phyloP scores from a whole-genome alignment of 2,797 vertebrate species.

The Alectoris magna region DNA sequence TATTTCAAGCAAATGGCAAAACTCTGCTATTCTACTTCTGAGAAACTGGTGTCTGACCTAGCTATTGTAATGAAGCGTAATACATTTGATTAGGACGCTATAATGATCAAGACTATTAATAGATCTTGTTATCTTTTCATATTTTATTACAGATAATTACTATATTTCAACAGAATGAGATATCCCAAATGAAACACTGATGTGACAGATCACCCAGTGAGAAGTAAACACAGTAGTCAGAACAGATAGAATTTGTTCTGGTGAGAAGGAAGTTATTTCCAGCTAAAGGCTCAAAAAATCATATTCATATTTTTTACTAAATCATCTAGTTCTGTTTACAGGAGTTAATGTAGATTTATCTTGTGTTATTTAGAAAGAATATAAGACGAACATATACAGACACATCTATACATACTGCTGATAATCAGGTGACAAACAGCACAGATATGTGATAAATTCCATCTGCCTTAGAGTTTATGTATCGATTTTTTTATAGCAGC shows the following conservation, averaged over 20 bases:
- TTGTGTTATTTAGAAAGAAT: neutral
- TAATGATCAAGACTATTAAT: slow-evolving; percentile 18
- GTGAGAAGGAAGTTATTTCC: neutral
- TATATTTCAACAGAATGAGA: neutral
- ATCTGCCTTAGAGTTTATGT: neutral
- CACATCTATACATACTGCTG: neutral
- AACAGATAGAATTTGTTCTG: neutral
- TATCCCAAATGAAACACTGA: neutral
- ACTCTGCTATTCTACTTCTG: neutral
- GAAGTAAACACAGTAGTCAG: neutral
- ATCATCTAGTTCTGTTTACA: neutral
- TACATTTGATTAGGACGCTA: neutral
- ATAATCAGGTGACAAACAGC: slow-evolving; percentile 42
- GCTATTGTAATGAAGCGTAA: slow-evolving; percentile 23
- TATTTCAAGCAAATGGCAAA: neutral
- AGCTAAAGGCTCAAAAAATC: neutral
- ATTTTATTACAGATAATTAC: slow-evolving; percentile 42
- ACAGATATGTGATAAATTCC: slow-evolving; percentile 29
- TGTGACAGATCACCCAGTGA: neutral
- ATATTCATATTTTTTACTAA: neutral
- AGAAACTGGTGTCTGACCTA: neutral
- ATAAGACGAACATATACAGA: neutral
- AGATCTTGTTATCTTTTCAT: slow-evolving; percentile 37
- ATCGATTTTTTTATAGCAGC: slow-evolving; percentile 33
- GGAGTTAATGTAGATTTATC: neutral